Percentiles rank a stretch among this genome's conserved stretches.
Evolutionary conservation across 2,797 vertebrate genomes (phyloP).

Genomic region (Semotilus atromaculatus): DNA sequence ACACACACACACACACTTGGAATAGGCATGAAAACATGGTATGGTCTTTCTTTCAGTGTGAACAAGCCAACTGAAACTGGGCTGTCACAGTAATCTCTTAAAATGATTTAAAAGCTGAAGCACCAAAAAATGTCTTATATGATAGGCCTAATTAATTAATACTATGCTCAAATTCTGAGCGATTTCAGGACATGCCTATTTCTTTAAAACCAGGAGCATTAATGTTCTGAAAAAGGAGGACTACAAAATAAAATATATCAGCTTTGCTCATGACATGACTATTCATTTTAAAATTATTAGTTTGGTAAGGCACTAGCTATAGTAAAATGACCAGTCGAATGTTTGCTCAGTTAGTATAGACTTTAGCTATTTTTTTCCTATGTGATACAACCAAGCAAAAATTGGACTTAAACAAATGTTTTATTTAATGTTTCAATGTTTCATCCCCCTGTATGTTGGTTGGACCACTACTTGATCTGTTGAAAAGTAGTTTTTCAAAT

Average conservation of each 20-base stretch:
- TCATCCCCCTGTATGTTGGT: background rate
- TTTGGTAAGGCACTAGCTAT: background rate
- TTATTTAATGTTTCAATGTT: too few species aligned
- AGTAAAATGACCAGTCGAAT: background rate
- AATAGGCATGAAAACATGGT: conserved; percentile 1
- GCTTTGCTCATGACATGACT: background rate
- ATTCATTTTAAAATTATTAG: background rate
- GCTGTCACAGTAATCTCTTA: background rate
- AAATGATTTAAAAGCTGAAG: background rate
- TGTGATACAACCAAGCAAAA: background rate
- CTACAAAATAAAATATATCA: background rate
- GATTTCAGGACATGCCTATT: background rate
- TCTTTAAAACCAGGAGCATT: background rate
- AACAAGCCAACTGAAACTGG: conserved; percentile 8
- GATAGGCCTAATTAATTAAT: background rate
- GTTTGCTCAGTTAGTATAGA: background rate
- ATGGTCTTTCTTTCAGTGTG: conserved; percentile 10
- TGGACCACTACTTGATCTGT: background rate
- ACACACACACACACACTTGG: conserved; percentile 7
- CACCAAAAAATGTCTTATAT: background rate
- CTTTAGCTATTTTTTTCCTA: background rate
- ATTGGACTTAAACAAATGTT: too few species aligned
- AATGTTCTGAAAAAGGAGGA: too few species aligned
- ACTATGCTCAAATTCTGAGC: background rate
- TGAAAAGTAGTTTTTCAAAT: background rate